phyloP scores from a whole-genome alignment of 1,140 invertebrate genomes.

The Drosophila bipectinata region DNA sequence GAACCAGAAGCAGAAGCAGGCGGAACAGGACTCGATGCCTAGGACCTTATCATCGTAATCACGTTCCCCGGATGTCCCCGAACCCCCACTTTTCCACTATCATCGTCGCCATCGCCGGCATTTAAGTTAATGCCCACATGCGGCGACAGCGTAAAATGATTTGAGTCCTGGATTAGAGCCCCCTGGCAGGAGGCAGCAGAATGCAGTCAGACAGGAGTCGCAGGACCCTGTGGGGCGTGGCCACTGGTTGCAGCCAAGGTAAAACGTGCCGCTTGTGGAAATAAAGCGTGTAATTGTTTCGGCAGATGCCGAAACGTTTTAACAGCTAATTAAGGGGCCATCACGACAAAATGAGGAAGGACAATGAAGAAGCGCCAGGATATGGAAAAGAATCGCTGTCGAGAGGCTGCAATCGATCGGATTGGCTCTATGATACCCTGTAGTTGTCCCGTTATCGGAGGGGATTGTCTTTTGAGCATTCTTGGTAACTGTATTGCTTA shows the following conservation, averaged over 20 bases:
- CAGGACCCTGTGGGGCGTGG: slow-evolving; percentile 2
- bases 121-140: slow-evolving; percentile 74
- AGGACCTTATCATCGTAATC: slow-evolving; percentile 48
- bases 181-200: slow-evolving; percentile 10
- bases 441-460: no score
- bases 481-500: no score
- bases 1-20: background rate
- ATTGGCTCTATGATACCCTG: no score
- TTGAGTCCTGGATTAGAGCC: slow-evolving; percentile 54
- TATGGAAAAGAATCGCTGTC: no score
- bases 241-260: slow-evolving; percentile 31
- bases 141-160: slow-evolving; percentile 70
- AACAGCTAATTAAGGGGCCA: slow-evolving; percentile 64
- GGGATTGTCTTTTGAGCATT: no score
- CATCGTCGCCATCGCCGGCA: slow-evolving; percentile 46
- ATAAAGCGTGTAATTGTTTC: slow-evolving; percentile 70
- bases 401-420: no score
- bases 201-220: background rate
- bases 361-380: background rate
- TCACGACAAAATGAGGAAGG: slow-evolving; percentile 4
- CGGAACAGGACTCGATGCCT: slow-evolving; percentile 8
- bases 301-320: slow-evolving; percentile 63
- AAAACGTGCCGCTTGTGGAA: slow-evolving; percentile 59
- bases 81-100: slow-evolving; percentile 19
- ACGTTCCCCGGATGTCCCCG: background rate